Evolutionary conservation across 2,888 invertebrate species (phyloP).

Genomic region (Didymodactylos carnosus): DNA sequence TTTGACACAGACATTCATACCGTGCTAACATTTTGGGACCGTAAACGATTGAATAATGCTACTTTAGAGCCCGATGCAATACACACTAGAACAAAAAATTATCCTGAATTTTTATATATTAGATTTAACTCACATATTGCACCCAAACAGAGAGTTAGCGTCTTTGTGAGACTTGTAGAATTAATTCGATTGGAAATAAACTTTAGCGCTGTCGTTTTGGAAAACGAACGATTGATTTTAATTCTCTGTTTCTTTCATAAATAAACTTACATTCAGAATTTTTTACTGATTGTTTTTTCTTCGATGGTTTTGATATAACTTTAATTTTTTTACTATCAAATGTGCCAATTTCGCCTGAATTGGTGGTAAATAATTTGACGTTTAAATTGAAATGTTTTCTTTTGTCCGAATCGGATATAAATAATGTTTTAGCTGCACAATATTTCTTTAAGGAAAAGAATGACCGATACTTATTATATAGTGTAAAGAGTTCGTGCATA

Average conservation of each 20-base stretch:
- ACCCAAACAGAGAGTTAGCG: too few species aligned
- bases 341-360: constrained; percentile 78
- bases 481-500: too few species aligned
- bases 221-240: background rate
- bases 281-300: constrained; percentile 95
- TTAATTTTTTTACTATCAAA: constrained; percentile 97
- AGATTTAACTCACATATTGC: too few species aligned
- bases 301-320: constrained; percentile 97
- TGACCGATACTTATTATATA: too few species aligned
- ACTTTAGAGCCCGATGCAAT: constrained; percentile 98
- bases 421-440: constrained; percentile 94
- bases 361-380: constrained; percentile 97
- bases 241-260: background rate
- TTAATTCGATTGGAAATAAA: too few species aligned
- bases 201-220: too few species aligned
- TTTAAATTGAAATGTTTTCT: constrained; percentile 96
- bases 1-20: too few species aligned
- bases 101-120: too few species aligned
- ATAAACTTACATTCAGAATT: constrained; percentile 62
- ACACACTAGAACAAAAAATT: constrained; percentile 48
- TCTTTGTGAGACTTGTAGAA: too few species aligned
- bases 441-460: constrained; percentile 47
- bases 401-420: constrained; percentile 96
- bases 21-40: too few species aligned
- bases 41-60: constrained; percentile 82